These are phyloP conservation scores for Plagodis pulveraria DNA, from an alignment of 2,888 invertebrate species.

Conservation along the genomic window DNA sequence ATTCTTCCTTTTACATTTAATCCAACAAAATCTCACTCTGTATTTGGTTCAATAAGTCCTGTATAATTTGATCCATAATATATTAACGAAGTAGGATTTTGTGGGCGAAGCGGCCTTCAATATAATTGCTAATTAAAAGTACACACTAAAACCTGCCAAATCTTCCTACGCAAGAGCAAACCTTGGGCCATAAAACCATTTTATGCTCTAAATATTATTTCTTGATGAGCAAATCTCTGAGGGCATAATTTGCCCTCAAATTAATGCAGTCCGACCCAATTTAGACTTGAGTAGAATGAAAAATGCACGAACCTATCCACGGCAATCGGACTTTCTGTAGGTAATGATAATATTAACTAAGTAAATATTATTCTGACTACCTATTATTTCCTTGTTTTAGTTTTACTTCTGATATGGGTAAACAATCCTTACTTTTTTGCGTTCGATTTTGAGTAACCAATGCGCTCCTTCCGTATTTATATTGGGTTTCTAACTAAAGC, in stretches of 20 bases:
- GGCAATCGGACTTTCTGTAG: background rate
- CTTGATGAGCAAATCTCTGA: slow-evolving; percentile 8
- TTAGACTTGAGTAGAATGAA: slow-evolving; percentile 12
- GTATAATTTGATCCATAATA: slow-evolving; percentile 10
- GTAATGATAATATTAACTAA: too few species aligned
- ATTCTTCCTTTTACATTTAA: too few species aligned
- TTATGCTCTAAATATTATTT: slow-evolving; percentile 15
- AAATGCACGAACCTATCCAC: slow-evolving; percentile 7
- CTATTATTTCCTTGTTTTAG: slow-evolving; percentile 74
- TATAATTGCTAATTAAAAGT: slow-evolving; percentile 24
- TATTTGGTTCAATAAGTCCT: slow-evolving; percentile 20
- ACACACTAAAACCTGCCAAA: slow-evolving; percentile 18
- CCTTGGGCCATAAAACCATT: slow-evolving; percentile 6
- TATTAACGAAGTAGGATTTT: slow-evolving; percentile 8
- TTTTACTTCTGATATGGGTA: slow-evolving; percentile 74
- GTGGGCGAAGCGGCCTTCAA: slow-evolving; percentile 5
- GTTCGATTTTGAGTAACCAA: slow-evolving; percentile 5
- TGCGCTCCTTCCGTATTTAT: too few species aligned
- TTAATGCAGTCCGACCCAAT: slow-evolving; percentile 10
- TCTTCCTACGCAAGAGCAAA: slow-evolving; percentile 4
- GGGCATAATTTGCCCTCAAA: slow-evolving; percentile 12
- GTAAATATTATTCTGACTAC: slow-evolving; percentile 23
- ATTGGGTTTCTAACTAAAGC: too few species aligned
- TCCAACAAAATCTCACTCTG: background rate
- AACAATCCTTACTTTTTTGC: slow-evolving; percentile 35